Base-by-base conservation (phyloP, 2,113 vertebrate genomes). In the Cochlearius cochlearius region DNA sequence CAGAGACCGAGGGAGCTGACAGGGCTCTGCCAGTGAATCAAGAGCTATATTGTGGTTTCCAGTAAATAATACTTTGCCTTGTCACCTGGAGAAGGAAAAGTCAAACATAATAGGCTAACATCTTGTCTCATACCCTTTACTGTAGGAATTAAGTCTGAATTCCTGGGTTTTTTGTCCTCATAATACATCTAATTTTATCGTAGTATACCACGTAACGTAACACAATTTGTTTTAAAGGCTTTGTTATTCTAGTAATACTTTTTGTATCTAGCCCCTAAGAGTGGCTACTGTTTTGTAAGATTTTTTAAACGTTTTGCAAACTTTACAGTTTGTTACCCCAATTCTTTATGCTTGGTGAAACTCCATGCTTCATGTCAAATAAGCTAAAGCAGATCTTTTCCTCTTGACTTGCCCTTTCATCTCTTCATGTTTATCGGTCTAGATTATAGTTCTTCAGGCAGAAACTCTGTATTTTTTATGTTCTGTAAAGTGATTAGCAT, bases 271-370 rank as follows among this genome's bases (percentile, higher is more conserved):
- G 19, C 15, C 15, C 10, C 13, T 86, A 82, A 49, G 15, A 75
- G 4, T 15, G 30, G 7, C 18, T 43, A 67, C 4, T 26, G 11
- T 32, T 72, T 52, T 56, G 11, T 50, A 82, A 86, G 22, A n/a
- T 22, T 47, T 59, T 43, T 43, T 13, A 25, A 43, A 38, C 7
- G 36, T 62, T 89, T 79, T 66, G 58, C 21, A 86, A 17, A 52
- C 23, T 53, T 88, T 17, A 39, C 38, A 68, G 38, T 84, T 84
- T 84, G 34, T 84, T 84, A 39, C 11, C 3, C 8, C 21, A 52
- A 78, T 94, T 74, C 52, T 90, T 69, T 87, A 64, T 74, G 77
- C 55, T 77, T 80, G 21, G n/a, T 76, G 55, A 84, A 90, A 32
- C 30, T 36, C 30, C 23, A 12, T 38, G 18, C 2, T 81, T 85